phyloP scores from a whole-genome alignment of 1,140 invertebrate genomes.

The Glomeris maerens region DNA sequence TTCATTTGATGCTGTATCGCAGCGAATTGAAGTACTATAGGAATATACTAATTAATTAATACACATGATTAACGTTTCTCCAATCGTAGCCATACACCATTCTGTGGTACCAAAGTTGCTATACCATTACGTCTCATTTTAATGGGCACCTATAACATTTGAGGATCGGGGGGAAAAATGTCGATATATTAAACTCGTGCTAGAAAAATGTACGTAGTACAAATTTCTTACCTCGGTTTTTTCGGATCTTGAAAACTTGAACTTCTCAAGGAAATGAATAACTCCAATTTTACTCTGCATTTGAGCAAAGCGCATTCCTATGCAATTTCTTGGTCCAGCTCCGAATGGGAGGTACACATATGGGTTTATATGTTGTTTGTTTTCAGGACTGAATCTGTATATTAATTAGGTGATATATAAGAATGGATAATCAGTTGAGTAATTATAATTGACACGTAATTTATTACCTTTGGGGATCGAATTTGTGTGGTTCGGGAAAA shows the following conservation, averaged over 20 bases:
- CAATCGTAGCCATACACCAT: too few species aligned
- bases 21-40: too few species aligned
- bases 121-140: not conserved
- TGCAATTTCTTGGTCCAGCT: slow-evolving; percentile 33
- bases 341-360: slow-evolving; percentile 31
- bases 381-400: slow-evolving; percentile 3
- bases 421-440: too few species aligned
- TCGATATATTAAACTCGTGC: not conserved
- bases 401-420: too few species aligned
- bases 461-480: slow-evolving; percentile 21
- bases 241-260: slow-evolving; percentile 17
- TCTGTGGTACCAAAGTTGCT: too few species aligned
- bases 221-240: slow-evolving; percentile 18
- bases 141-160: not conserved
- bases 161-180: too few species aligned
- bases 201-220: not conserved
- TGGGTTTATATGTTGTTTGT: slow-evolving; percentile 18
- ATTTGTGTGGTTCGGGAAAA: slow-evolving; percentile 20
- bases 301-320: slow-evolving; percentile 32
- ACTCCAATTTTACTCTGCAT: slow-evolving; percentile 30
- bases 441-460: too few species aligned
- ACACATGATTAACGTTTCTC: too few species aligned
- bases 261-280: slow-evolving; percentile 22
- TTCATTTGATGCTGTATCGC: too few species aligned
- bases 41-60: too few species aligned